phyloP scores from a whole-genome alignment of 2,113 vertebrate genomes.

The Typhlomys cinereus region DNA sequence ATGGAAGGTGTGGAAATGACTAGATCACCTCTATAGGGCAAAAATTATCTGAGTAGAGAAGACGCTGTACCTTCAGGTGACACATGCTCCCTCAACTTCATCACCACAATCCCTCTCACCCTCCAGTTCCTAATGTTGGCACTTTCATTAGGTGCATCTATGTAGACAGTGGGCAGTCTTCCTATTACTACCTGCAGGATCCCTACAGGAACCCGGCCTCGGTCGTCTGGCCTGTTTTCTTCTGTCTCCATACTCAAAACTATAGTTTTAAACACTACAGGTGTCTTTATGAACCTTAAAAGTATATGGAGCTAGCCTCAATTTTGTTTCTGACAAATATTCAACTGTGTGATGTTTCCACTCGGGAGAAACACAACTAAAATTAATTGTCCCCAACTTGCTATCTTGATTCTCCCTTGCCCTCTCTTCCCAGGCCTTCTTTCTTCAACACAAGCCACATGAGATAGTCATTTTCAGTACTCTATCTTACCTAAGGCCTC shows the following conservation, averaged over 20 bases:
- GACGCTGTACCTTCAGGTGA: background rate
- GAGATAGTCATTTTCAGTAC: background rate
- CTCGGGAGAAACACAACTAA: background rate
- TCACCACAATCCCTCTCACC: background rate
- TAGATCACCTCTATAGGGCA: background rate
- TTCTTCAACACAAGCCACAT: background rate
- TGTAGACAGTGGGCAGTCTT: too few relatives aligned
- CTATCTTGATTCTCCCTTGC: background rate
- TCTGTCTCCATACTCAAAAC: background rate
- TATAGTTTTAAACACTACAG: background rate
- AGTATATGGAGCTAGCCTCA: background rate
- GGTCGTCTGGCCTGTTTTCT: background rate
- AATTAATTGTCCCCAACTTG: background rate
- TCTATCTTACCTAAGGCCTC: background rate
- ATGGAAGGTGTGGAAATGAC: background rate
- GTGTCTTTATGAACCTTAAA: background rate
- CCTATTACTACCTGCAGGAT: background rate
- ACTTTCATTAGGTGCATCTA: background rate
- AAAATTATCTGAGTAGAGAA: background rate
- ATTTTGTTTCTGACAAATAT: background rate
- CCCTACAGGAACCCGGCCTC: background rate
- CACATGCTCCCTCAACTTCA: background rate
- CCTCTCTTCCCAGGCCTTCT: background rate
- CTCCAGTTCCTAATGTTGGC: background rate
- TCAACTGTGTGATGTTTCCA: background rate